Conservation (phyloP, 2,888 invertebrate genomes). For the Drosophila phalerata region DNA sequence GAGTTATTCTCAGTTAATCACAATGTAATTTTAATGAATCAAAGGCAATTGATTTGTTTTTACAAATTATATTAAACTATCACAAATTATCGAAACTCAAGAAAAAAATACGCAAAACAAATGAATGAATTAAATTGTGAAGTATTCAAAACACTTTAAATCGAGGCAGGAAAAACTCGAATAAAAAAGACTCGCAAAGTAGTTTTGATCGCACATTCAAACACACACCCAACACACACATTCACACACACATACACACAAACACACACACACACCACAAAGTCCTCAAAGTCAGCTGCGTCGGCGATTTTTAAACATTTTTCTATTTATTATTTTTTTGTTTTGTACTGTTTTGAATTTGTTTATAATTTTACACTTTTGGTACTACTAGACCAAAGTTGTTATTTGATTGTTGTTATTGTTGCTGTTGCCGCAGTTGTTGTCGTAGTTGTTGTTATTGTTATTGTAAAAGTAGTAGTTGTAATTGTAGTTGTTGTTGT, state of each 20-base stretch:
- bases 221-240: conserved; percentile 3
- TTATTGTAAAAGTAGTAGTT: conserved; percentile 22
- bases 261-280: conserved; percentile 8
- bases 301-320: conserved; percentile 32
- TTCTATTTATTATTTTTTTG: conserved; percentile 25
- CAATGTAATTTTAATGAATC: background rate
- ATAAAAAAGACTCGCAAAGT: background rate
- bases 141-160: conserved; percentile 13
- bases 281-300: conserved; percentile 29
- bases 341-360: conserved; percentile 26
- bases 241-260: background rate
- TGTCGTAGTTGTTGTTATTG: conserved; percentile 35
- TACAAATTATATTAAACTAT: conserved; percentile 5
- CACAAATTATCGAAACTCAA: conserved; percentile 26
- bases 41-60: background rate
- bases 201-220: conserved; percentile 7
- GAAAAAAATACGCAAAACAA: conserved; percentile 11
- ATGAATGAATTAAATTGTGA: conserved; percentile 21
- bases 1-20: background rate
- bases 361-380: conserved; percentile 30
- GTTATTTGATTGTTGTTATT: conserved; percentile 18
- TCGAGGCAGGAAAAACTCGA: background rate
- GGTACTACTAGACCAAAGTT: conserved; percentile 48
- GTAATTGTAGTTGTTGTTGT: conserved; percentile 26
- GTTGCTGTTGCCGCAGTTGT: conserved; percentile 11